Conservation (phyloP, 2,797 vertebrate genomes). For the Crypturellus tataupa region DNA sequence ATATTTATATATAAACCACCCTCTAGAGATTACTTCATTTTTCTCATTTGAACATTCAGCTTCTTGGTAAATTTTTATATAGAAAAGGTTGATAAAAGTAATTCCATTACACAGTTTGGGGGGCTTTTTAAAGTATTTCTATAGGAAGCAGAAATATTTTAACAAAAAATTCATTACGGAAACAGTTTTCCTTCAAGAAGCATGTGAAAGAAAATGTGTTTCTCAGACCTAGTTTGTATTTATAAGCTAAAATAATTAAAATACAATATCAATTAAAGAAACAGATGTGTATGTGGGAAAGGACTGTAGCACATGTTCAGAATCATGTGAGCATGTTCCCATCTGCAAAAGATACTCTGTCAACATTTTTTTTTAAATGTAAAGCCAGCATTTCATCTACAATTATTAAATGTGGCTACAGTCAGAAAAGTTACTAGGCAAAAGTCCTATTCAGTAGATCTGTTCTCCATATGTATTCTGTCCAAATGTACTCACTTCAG, state of each 20-base stretch:
- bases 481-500: conserved; percentile 52
- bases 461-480: conserved; percentile 58
- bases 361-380: conserved; percentile 72
- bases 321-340: conserved; percentile 50
- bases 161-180: background rate
- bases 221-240: conserved; percentile 49
- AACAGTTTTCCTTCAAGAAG: conserved; percentile 63
- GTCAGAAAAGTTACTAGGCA: conserved; percentile 68
- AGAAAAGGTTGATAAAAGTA: background rate
- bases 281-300: conserved; percentile 68
- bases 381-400: conserved; percentile 72
- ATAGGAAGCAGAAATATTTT: background rate
- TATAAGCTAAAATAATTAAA: conserved; percentile 73
- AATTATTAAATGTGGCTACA: conserved; percentile 71
- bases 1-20: background rate
- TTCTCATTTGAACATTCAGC: background rate
- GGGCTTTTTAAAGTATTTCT: background rate
- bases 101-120: background rate
- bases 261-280: conserved; percentile 65
- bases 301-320: conserved; percentile 37
- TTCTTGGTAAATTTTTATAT: background rate
- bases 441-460: conserved; percentile 50
- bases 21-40: background rate
- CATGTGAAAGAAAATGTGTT: conserved; percentile 35
- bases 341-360: conserved; percentile 69